Percentiles rank a stretch among this genome's conserved stretches.
These are phyloP conservation scores for Heliconius hortense DNA, from an alignment of 2,888 invertebrate genomes.

Conservation along the genomic window DNA sequence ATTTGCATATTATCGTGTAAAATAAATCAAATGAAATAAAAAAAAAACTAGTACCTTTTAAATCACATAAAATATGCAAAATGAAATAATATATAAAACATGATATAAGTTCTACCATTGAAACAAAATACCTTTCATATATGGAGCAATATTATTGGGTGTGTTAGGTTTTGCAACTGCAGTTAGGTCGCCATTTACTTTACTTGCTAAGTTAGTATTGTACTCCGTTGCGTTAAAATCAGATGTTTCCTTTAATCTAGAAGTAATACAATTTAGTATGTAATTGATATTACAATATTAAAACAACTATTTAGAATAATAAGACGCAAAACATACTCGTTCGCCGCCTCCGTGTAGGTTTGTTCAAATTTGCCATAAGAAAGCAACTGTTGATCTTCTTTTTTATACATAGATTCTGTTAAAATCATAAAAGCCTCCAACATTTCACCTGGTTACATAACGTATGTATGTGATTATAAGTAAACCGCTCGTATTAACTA, in stretches of 20 bases:
- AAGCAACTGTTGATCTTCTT: conserved; percentile 54
- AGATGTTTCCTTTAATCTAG: conserved; percentile 58
- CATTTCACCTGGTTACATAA: conserved; percentile 57
- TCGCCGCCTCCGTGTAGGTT: conserved; percentile 57
- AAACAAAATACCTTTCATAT: conserved; percentile 58
- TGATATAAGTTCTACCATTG: not conserved
- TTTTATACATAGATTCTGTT: conserved; percentile 61
- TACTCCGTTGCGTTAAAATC: conserved; percentile 58
- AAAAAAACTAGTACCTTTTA: no score
- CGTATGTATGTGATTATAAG: not conserved
- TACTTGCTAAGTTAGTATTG: conserved; percentile 49
- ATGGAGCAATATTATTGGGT: conserved; percentile 50
- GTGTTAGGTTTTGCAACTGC: conserved; percentile 52
- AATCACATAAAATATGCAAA: not conserved
- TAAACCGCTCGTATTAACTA: not conserved
- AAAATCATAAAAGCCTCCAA: conserved; percentile 61
- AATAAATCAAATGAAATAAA: not conserved
- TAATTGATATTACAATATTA: not conserved
- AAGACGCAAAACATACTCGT: conserved; percentile 55
- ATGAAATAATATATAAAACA: no score
- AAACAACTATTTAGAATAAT: not conserved
- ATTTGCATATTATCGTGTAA: not conserved
- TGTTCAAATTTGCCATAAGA: conserved; percentile 60
- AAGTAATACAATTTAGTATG: not conserved
- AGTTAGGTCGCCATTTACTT: conserved; percentile 53